A percentile compares a stretch with the other conserved stretches of the same genome.
Conservation (phyloP, 2,888 invertebrate species). For the Noctua janthina region DNA sequence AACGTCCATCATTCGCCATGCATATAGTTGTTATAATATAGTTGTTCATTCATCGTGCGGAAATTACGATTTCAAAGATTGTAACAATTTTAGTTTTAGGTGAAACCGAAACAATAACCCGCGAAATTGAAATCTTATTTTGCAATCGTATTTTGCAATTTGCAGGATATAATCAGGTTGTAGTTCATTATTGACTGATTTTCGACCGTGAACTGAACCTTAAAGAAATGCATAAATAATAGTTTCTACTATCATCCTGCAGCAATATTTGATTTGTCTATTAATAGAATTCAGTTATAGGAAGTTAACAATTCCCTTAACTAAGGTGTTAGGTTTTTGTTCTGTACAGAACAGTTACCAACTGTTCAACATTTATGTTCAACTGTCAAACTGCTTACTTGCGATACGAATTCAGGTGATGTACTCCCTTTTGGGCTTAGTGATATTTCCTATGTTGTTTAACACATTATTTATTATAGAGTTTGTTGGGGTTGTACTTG, state of each 20-base stretch:
- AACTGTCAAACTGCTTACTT: slow-evolving; percentile 66
- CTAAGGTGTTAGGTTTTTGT: slow-evolving; percentile 47
- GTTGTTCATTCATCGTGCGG: neutral
- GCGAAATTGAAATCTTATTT: neutral
- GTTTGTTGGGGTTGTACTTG: neutral
- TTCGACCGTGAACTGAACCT: neutral
- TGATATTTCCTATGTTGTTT: neutral
- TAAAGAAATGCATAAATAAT: neutral
- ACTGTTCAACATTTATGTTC: slow-evolving; percentile 63
- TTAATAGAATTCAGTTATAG: slow-evolving; percentile 18
- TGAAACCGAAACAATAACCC: neutral
- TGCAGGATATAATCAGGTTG: neutral
- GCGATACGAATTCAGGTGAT: slow-evolving; percentile 63
- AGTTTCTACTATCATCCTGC: neutral
- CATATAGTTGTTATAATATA: too few species aligned
- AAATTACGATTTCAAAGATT: neutral
- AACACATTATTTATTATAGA: neutral
- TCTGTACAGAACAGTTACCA: slow-evolving; percentile 43
- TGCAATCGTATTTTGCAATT: neutral
- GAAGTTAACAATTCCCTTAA: slow-evolving; percentile 30
- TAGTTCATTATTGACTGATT: neutral
- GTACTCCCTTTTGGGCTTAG: slow-evolving; percentile 28
- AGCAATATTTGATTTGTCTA: neutral
- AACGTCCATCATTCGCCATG: too few species aligned
- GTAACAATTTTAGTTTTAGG: neutral